These are phyloP conservation scores for Abramis brama DNA, from an alignment of 2,113 vertebrate species.

Conservation along the genomic window DNA sequence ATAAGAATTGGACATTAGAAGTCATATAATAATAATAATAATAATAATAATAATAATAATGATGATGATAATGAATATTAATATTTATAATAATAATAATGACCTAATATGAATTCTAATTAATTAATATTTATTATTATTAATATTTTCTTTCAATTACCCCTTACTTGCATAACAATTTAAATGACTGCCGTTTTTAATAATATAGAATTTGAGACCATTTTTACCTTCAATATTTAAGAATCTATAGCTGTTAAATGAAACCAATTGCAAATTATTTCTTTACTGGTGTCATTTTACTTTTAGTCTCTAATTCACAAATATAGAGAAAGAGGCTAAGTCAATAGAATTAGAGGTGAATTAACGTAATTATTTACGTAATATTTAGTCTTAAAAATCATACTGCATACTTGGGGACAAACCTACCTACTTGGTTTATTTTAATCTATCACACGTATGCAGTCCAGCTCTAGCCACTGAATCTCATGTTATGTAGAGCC, in stretches of 20 bases:
- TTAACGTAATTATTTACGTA: no score
- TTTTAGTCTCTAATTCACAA: neutral
- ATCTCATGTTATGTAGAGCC: neutral
- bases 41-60: neutral
- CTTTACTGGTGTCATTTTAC: neutral
- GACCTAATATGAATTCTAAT: no score
- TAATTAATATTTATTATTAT: no score
- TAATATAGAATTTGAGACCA: neutral
- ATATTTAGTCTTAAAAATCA: neutral
- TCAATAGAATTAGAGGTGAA: neutral
- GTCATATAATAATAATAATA: neutral
- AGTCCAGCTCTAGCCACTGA: neutral
- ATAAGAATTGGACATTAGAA: neutral
- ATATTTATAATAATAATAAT: neutral
- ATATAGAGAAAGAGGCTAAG: neutral
- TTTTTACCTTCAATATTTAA: neutral
- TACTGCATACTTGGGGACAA: neutral
- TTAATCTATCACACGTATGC: neutral
- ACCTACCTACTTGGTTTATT: neutral
- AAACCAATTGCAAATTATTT: no score
- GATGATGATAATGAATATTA: no score
- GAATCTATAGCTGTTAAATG: neutral
- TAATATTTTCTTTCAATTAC: neutral
- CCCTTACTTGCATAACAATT: neutral
- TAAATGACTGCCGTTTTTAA: neutral